Percentiles rank a stretch among this genome's conserved stretches.
These are phyloP conservation scores for Antheraea assamensis DNA, from an alignment of 2,888 invertebrate species.

Conservation along the genomic window DNA sequence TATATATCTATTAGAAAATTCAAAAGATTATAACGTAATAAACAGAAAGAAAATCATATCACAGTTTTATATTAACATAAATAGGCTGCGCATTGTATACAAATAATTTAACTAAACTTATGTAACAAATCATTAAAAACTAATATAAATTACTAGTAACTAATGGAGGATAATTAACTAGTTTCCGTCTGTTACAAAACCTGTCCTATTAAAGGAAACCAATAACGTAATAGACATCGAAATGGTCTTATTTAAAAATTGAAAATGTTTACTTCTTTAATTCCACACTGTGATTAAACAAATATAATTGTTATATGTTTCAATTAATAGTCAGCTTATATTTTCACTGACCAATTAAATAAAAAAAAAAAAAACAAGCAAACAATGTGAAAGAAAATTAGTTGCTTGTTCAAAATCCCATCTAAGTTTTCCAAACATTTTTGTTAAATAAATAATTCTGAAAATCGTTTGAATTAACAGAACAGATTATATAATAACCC, in stretches of 20 bases:
- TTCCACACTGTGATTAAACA: background rate
- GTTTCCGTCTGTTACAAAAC: background rate
- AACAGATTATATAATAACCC: too few relatives aligned
- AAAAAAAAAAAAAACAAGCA: background rate
- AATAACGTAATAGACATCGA: background rate
- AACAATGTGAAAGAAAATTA: too few relatives aligned
- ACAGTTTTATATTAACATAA: background rate
- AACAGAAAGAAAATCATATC: background rate
- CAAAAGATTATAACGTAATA: background rate
- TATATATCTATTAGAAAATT: background rate
- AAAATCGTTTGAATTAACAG: too few relatives aligned
- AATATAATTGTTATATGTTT: background rate
- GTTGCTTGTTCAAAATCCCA: background rate
- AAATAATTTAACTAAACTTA: background rate
- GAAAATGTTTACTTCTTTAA: too few relatives aligned
- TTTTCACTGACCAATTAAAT: background rate
- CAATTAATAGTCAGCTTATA: background rate
- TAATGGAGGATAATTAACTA: background rate
- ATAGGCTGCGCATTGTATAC: background rate
- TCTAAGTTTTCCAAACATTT: background rate
- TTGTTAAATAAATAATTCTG: too few relatives aligned
- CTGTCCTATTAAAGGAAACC: background rate
- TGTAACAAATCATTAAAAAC: background rate
- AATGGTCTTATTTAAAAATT: background rate
- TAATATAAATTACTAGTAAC: background rate